phyloP scores from a whole-genome alignment of 1,140 invertebrate species.

The Dendrolimus kikuchii region DNA sequence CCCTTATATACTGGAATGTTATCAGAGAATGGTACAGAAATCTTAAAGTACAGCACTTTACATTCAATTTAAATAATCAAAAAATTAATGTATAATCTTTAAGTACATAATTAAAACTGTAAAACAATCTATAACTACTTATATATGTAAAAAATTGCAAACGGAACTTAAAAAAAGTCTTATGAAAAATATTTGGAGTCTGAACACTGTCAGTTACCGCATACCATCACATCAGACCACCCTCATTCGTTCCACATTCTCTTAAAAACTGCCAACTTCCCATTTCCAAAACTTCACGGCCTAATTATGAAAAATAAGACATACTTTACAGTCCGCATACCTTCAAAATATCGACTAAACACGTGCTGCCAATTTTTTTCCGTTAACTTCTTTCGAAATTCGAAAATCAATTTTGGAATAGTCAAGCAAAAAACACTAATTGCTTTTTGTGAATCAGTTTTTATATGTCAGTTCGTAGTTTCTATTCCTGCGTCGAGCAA shows the following conservation, averaged over 20 bases:
- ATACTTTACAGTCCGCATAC: slow-evolving; percentile 52
- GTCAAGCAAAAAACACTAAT: slow-evolving; percentile 61
- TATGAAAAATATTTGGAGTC: too few relatives aligned
- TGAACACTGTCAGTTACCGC: slow-evolving; percentile 1
- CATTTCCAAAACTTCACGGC: slow-evolving; percentile 38
- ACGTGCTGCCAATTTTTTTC: slow-evolving; percentile 56
- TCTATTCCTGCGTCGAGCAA: slow-evolving; percentile 47
- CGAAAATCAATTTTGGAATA: slow-evolving; percentile 64
- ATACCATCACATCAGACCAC: slow-evolving; percentile 21
- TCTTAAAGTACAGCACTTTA: too few relatives aligned
- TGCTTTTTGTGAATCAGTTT: slow-evolving; percentile 64
- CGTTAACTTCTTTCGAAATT: slow-evolving; percentile 36
- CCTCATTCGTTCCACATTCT: slow-evolving; percentile 14
- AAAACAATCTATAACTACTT: too few relatives aligned
- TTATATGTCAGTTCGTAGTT: slow-evolving; percentile 49
- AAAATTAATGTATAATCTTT: too few relatives aligned
- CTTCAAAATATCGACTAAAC: slow-evolving; percentile 34
- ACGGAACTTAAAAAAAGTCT: too few relatives aligned
- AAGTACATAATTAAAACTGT: too few relatives aligned
- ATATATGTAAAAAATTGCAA: too few relatives aligned
- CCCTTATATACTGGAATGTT: too few relatives aligned
- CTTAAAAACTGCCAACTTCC: slow-evolving; percentile 19
- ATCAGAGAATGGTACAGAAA: too few relatives aligned
- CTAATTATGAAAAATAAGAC: slow-evolving; percentile 70
- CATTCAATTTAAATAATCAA: too few relatives aligned